A percentile compares a stretch with the other conserved stretches of the same genome.
Conservation (phyloP, 2,888 invertebrate species). For the Uropetala carovei region DNA sequence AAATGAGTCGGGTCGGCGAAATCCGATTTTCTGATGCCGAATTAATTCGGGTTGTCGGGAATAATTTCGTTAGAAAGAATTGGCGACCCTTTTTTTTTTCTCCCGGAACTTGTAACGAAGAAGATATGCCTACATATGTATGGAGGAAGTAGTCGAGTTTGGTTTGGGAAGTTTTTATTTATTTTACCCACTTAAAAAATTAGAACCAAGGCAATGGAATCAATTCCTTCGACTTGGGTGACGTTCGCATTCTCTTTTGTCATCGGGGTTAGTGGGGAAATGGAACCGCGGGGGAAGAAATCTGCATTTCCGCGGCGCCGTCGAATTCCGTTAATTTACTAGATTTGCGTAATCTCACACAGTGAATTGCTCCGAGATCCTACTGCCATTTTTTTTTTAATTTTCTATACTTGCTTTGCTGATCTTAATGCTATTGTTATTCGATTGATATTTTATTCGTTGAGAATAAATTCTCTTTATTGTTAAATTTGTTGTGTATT, state of each 20-base stretch:
- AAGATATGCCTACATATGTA: not conserved
- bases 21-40: conserved; percentile 56
- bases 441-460: too few species aligned
- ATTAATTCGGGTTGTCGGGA: conserved; percentile 48
- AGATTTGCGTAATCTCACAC: not conserved
- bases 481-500: too few species aligned
- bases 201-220: conserved; percentile 30
- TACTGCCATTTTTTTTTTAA: too few species aligned
- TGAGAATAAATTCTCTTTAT: too few species aligned
- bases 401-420: too few species aligned
- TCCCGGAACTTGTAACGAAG: conserved; percentile 57
- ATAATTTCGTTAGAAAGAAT: conserved; percentile 47
- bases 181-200: conserved; percentile 45
- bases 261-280: conserved; percentile 55
- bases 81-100: conserved; percentile 37
- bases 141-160: conserved; percentile 13
- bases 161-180: conserved; percentile 51
- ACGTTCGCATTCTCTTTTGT: conserved; percentile 25
- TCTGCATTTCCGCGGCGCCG: conserved; percentile 22
- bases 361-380: too few species aligned
- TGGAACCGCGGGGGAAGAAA: not conserved
- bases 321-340: conserved; percentile 27
- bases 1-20: conserved; percentile 48
- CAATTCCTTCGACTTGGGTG: conserved; percentile 15
- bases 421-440: too few species aligned